A percentile compares a stretch with the other conserved stretches of the same genome.
These are phyloP conservation scores for Phrynocephalus vlangalii DNA, from an alignment of 2,797 vertebrate genomes.

Conservation along the genomic window DNA sequence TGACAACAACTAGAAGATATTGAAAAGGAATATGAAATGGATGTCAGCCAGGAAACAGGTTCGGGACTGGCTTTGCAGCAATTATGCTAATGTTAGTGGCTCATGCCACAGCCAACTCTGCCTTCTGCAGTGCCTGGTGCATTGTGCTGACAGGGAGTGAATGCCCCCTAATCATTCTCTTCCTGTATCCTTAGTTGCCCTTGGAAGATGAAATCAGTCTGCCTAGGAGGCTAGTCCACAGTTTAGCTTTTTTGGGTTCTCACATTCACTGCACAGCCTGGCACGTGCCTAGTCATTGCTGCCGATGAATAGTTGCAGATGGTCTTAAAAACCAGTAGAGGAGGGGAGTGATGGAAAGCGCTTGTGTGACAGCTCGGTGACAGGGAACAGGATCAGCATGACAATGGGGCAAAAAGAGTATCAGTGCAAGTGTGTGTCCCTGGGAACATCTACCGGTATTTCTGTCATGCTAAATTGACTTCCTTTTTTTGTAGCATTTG, in stretches of 20 bases:
- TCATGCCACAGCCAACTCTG: conserved; percentile 49
- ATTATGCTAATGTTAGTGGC: conserved; percentile 38
- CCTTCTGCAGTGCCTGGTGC: conserved; percentile 59
- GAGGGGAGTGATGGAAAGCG: not conserved
- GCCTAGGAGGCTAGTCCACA: conserved; percentile 28
- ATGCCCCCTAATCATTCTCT: conserved; percentile 44
- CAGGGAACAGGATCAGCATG: conserved; percentile 14
- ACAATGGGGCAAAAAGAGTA: conserved; percentile 29
- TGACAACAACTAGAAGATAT: conserved; percentile 14
- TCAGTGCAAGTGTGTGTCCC: not conserved
- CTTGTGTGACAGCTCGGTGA: not conserved
- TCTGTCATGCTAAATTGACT: conserved; percentile 25
- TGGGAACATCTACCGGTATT: conserved; percentile 27
- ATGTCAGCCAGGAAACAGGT: conserved; percentile 29
- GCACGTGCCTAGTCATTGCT: conserved; percentile 37
- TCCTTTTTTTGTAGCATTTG: conserved; percentile 14
- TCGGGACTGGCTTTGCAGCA: conserved; percentile 33
- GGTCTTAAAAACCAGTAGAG: not conserved
- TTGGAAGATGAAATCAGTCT: conserved; percentile 32
- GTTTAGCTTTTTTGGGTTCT: conserved; percentile 31
- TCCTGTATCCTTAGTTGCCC: conserved; percentile 32
- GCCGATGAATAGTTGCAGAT: not conserved
- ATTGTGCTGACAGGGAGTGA: conserved; percentile 47
- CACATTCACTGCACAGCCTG: not conserved
- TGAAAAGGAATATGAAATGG: conserved; percentile 30